These are phyloP conservation scores for Ectemnius continuus DNA, from an alignment of 2,888 invertebrate species.

Conservation along the genomic window DNA sequence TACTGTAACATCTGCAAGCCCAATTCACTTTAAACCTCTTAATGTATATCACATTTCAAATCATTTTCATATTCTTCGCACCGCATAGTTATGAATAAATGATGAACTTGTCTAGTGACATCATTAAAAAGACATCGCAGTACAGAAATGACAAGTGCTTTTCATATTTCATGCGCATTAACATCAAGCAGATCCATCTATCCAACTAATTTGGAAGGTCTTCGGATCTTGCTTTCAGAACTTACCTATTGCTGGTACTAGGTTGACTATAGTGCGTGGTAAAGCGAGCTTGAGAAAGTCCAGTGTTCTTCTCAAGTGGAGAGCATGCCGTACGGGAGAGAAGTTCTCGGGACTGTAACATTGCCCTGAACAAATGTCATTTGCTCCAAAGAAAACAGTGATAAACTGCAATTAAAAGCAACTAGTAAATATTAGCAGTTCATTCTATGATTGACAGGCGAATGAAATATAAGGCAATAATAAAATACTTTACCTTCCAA, in stretches of 20 bases:
- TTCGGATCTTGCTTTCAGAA: not conserved
- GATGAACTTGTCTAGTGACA: not conserved
- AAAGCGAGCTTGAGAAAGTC: slow-evolving; percentile 84
- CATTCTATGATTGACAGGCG: too few relatives aligned
- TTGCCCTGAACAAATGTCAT: slow-evolving; percentile 87
- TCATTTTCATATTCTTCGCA: too few relatives aligned
- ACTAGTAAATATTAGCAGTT: not conserved
- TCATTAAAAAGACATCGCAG: not conserved
- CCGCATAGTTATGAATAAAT: too few relatives aligned
- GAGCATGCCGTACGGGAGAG: slow-evolving; percentile 82
- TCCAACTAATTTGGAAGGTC: too few relatives aligned
- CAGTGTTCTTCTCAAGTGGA: slow-evolving; percentile 82
- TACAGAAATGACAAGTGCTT: not conserved
- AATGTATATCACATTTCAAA: too few relatives aligned
- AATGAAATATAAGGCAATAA: not conserved
- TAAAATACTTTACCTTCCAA: slow-evolving; percentile 82
- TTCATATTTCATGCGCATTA: too few relatives aligned
- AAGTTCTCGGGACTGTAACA: slow-evolving; percentile 79
- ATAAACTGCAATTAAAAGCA: slow-evolving; percentile 77
- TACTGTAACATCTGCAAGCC: slow-evolving; percentile 83
- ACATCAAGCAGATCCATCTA: too few relatives aligned
- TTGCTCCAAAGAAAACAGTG: slow-evolving; percentile 87
- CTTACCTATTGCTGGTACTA: slow-evolving; percentile 85
- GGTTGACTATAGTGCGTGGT: slow-evolving; percentile 85
- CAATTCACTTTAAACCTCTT: too few relatives aligned